Percentiles rank a stretch among this genome's conserved stretches.
Evolutionary conservation across 2,113 vertebrate species (phyloP).

Genomic region (Girardinichthys multiradiatus): DNA sequence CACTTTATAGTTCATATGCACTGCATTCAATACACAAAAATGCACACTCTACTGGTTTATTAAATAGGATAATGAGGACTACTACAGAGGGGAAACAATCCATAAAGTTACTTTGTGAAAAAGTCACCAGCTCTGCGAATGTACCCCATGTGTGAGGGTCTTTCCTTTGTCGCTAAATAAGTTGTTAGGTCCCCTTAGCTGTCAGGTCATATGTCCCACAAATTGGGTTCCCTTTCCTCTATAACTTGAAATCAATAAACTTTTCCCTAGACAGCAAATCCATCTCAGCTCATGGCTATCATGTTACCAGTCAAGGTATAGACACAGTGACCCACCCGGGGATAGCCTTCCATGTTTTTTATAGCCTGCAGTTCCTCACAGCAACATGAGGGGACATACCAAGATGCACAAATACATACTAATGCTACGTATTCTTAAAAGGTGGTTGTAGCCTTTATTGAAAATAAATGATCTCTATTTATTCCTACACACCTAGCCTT

Average conservation of each 20-base stretch:
- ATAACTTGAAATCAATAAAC: conserved; percentile 36
- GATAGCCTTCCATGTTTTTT: conserved; percentile 20
- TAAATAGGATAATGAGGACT: too few relatives aligned
- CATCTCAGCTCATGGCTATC: conserved; percentile 22
- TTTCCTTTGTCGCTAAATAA: conserved; percentile 28
- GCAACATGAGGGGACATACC: not conserved
- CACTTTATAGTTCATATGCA: too few relatives aligned
- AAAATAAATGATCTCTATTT: conserved; percentile 21
- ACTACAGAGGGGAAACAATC: conserved; percentile 9
- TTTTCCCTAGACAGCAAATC: conserved; percentile 39
- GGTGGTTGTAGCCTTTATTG: conserved; percentile 11
- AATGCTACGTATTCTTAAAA: not conserved
- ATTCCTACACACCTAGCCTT: conserved; percentile 14
- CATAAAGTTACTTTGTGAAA: conserved; percentile 28
- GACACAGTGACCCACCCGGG: conserved; percentile 33
- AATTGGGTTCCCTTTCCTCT: conserved; percentile 61
- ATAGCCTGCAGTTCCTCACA: not conserved
- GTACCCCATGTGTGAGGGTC: conserved; percentile 6
- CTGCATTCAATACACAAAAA: too few relatives aligned
- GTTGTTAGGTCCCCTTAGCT: conserved; percentile 30
- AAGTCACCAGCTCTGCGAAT: conserved; percentile 12
- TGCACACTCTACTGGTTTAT: too few relatives aligned
- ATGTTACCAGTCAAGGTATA: not conserved
- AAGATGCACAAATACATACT: not conserved
- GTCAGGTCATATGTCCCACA: conserved; percentile 43